Conservation (phyloP, 37 sponge, comb jelly and placozoan species). For the Geodia barretti region DNA sequence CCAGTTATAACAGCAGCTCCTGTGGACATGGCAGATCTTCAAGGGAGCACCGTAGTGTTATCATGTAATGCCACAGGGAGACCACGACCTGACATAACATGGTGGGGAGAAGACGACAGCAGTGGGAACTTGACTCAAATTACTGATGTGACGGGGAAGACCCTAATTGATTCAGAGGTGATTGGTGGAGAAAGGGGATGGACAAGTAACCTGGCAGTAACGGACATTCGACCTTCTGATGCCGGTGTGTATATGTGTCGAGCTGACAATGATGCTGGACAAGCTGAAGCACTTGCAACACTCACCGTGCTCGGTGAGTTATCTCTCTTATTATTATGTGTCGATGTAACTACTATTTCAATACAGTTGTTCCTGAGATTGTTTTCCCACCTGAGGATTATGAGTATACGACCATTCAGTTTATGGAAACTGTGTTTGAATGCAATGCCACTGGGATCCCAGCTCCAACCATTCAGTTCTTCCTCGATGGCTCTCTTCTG, state of each 20-base stretch:
- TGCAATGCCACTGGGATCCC: conserved; percentile 67
- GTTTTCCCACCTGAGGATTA: conserved; percentile 2
- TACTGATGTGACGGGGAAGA: background rate
- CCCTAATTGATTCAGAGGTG: background rate
- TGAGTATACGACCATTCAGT: conserved; percentile 19
- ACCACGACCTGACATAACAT: conserved; percentile 60
- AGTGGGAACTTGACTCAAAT: background rate
- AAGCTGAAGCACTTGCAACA: conserved; percentile 1
- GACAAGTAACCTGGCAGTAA: conserved; percentile 16
- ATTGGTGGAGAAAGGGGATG: conserved; percentile 8
- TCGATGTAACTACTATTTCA: background rate
- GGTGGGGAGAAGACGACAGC: conserved; percentile 27
- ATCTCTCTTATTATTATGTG: background rate
- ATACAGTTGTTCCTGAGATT: conserved; percentile 12
- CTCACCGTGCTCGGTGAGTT: conserved; percentile 56
- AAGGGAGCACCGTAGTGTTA: conserved; percentile 16
- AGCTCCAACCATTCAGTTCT: conserved; percentile 31
- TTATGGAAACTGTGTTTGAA: conserved; percentile 14
- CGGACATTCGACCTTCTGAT: conserved; percentile 21
- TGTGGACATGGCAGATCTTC: conserved; percentile 4
- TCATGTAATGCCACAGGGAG: conserved; percentile 41
- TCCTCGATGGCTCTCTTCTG: background rate
- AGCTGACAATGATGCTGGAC: conserved; percentile 30
- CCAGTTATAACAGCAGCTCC: conserved; percentile 29
- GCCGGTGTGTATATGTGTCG: conserved; percentile 40